Conservation (phyloP, 2,797 vertebrate genomes). For the Telmatherina bonti region DNA sequence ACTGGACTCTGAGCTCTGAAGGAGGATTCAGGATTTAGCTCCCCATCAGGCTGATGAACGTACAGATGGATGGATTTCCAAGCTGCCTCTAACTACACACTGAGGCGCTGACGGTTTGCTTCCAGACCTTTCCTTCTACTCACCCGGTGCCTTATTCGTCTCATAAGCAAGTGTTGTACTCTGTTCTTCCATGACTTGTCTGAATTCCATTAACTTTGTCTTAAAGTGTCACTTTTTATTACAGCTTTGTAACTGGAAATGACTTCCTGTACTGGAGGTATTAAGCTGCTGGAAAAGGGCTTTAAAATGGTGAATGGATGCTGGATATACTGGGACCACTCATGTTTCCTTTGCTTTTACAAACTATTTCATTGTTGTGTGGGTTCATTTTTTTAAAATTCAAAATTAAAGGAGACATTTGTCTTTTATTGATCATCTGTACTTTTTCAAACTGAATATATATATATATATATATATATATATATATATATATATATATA, state of each 20-base stretch:
- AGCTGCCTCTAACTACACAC: background rate
- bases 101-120: background rate
- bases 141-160: conserved; percentile 66
- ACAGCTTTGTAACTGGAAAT: background rate
- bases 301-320: conserved; percentile 31
- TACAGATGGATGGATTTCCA: background rate
- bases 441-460: background rate
- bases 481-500: no score
- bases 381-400: conserved; percentile 17
- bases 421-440: background rate
- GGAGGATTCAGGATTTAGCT: background rate
- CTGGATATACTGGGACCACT: conserved; percentile 43
- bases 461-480: no score
- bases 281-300: conserved; percentile 35
- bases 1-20: background rate
- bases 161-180: background rate
- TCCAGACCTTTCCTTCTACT: conserved; percentile 2
- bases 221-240: conserved; percentile 1
- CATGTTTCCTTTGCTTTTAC: conserved; percentile 39
- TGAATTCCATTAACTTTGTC: conserved; percentile 1
- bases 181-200: background rate
- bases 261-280: conserved; percentile 5
- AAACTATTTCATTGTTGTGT: conserved; percentile 19
- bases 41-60: background rate
- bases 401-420: conserved; percentile 1